phyloP scores from a whole-genome alignment of 2,113 vertebrate genomes.

The Seriola aureovittata region DNA sequence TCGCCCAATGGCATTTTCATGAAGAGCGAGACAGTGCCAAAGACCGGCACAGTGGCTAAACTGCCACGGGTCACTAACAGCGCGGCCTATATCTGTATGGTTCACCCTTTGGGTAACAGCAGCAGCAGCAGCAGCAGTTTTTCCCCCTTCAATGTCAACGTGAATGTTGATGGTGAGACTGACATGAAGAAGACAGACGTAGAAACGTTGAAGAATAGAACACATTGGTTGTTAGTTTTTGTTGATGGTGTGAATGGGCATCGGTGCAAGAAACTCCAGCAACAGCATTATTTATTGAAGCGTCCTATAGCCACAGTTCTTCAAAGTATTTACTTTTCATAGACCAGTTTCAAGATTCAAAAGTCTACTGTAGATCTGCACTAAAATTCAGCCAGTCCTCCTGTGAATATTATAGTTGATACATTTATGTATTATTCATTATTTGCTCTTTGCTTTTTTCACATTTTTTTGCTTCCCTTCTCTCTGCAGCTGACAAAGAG shows the following conservation, averaged over 20 bases:
- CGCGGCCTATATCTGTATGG: conserved; percentile 76
- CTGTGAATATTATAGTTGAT: conserved; percentile 71
- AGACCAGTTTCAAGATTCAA: conserved; percentile 63
- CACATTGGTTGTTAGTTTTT: conserved; percentile 49
- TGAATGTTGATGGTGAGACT: conserved; percentile 76
- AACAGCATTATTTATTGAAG: conserved; percentile 75
- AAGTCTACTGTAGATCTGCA: conserved; percentile 54
- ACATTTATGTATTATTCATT: conserved; percentile 75
- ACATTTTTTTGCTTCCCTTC: conserved; percentile 26
- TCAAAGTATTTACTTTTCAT: conserved; percentile 71
- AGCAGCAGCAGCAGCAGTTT: neutral
- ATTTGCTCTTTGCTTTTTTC: conserved; percentile 43
- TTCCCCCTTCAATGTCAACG: conserved; percentile 64
- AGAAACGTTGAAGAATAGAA: conserved; percentile 21
- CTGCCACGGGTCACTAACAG: conserved; percentile 73
- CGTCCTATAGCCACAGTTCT: conserved; percentile 64
- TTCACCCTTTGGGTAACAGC: conserved; percentile 54
- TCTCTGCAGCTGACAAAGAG: conserved; percentile 63
- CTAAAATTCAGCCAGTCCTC: conserved; percentile 60
- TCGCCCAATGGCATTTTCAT: conserved; percentile 61
- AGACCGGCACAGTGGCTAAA: conserved; percentile 67
- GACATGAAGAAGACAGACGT: neutral
- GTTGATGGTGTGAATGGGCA: conserved; percentile 54
- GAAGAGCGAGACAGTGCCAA: conserved; percentile 44
- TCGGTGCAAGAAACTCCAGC: conserved; percentile 56